These are phyloP conservation scores for Trichechus manatus DNA, from an alignment of 2,113 vertebrate genomes.

Conservation along the genomic window DNA sequence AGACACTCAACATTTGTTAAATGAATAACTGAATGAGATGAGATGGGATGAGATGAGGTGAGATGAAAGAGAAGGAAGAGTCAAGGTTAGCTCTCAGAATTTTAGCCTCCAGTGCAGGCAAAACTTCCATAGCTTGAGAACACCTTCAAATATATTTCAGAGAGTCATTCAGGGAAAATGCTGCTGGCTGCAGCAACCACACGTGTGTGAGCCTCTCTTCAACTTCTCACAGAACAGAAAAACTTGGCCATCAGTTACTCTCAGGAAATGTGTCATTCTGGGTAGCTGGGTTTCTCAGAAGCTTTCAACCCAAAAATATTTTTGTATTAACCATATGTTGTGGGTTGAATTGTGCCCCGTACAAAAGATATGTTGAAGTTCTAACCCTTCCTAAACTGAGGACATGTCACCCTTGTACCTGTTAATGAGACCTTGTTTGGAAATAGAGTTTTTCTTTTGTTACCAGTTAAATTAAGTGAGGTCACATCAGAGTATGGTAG, in stretches of 20 bases:
- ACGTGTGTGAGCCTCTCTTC: not conserved
- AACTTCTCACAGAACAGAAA: not conserved
- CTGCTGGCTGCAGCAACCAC: not conserved
- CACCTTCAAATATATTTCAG: not conserved
- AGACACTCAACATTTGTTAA: not conserved
- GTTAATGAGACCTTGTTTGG: no score
- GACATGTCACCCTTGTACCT: no score
- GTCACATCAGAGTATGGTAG: no score
- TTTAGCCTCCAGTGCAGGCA: not conserved
- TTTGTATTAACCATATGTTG: not conserved
- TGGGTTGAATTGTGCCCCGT: no score
- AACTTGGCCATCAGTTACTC: not conserved
- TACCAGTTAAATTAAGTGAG: no score
- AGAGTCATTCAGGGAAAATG: not conserved
- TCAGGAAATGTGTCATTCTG: not conserved
- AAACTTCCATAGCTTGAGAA: not conserved
- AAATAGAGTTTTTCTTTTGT: no score
- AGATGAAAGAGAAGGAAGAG: not conserved
- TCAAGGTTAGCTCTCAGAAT: not conserved
- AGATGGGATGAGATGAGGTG: not conserved
- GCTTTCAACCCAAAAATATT: not conserved
- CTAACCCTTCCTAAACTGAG: no score
- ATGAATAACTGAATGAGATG: not conserved
- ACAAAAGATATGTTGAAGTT: no score
- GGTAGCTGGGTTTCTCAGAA: not conserved